phyloP scores from a whole-genome alignment of 2,113 vertebrate species.

The Takifugu bimaculatus region DNA sequence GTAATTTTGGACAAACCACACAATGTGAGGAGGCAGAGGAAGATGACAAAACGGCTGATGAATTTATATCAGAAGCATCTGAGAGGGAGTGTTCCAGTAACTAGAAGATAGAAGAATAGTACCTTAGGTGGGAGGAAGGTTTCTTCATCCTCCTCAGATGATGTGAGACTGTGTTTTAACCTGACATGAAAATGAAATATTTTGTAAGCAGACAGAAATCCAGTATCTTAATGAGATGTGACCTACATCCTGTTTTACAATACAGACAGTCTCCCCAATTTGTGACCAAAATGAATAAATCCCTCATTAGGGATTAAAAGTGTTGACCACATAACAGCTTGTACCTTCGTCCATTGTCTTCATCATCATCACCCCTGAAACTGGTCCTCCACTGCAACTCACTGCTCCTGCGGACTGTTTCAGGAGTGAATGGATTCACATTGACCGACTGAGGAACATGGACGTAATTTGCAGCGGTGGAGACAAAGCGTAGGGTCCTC shows the following conservation, averaged over 20 bases:
- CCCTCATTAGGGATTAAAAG: not conserved
- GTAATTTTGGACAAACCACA: conserved; percentile 46
- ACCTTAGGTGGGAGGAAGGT: conserved; percentile 59
- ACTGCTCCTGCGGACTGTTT: conserved; percentile 69
- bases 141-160: conserved; percentile 77
- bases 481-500: conserved; percentile 60
- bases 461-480: conserved; percentile 35
- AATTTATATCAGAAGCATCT: conserved; percentile 25
- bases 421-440: conserved; percentile 92
- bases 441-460: conserved; percentile 77
- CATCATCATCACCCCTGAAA: conserved; percentile 62
- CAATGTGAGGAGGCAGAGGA: conserved; percentile 38
- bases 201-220: not conserved
- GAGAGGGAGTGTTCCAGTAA: conserved; percentile 24
- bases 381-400: conserved; percentile 74
- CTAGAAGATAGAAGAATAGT: conserved; percentile 29
- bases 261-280: too few relatives aligned
- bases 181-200: conserved; percentile 31
- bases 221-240: not conserved
- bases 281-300: too few relatives aligned
- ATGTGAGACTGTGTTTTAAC: conserved; percentile 71
- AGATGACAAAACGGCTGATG: conserved; percentile 50
- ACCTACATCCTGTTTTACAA: not conserved
- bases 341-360: conserved; percentile 60
- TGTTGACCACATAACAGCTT: not conserved